Conservation (phyloP, 1,140 invertebrate genomes). For the Penaeus chinensis region DNA sequence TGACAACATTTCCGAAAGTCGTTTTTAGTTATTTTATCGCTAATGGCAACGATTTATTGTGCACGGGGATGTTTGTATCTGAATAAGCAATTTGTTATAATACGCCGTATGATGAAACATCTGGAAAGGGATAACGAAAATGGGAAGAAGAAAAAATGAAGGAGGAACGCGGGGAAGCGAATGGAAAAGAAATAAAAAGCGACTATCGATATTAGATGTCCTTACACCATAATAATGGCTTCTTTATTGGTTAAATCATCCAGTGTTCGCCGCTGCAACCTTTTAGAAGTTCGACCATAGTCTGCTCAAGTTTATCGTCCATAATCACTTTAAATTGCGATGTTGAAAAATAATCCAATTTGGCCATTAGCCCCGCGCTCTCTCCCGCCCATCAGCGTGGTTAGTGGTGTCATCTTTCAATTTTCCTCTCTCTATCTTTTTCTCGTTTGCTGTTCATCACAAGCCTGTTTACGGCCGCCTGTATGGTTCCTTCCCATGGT, state of each 20-base stretch:
- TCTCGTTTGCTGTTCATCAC: constrained; percentile 57
- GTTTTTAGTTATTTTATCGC: too few species aligned
- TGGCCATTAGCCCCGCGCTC: constrained; percentile 18
- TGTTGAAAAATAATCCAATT: constrained; percentile 53
- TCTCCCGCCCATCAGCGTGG: not conserved
- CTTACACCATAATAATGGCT: too few species aligned
- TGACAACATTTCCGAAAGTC: too few species aligned
- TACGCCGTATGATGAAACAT: too few species aligned
- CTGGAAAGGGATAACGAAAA: too few species aligned
- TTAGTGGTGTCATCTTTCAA: not conserved
- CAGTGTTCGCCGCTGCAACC: not conserved
- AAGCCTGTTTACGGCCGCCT: constrained; percentile 35
- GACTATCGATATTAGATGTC: too few species aligned
- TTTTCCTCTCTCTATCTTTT: constrained; percentile 44
- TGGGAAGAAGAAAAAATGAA: too few species aligned
- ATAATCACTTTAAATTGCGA: constrained; percentile 27
- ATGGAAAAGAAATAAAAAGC: too few species aligned
- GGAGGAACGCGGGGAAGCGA: too few species aligned
- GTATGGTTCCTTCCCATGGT: constrained; percentile 40
- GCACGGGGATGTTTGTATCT: too few species aligned
- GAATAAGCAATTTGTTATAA: too few species aligned
- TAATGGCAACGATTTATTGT: too few species aligned
- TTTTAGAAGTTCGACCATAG: constrained; percentile 14
- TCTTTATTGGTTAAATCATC: not conserved
- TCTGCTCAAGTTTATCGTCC: not conserved